These are phyloP conservation scores for Epinotia nisella DNA, from an alignment of 2,888 invertebrate genomes.

Conservation along the genomic window DNA sequence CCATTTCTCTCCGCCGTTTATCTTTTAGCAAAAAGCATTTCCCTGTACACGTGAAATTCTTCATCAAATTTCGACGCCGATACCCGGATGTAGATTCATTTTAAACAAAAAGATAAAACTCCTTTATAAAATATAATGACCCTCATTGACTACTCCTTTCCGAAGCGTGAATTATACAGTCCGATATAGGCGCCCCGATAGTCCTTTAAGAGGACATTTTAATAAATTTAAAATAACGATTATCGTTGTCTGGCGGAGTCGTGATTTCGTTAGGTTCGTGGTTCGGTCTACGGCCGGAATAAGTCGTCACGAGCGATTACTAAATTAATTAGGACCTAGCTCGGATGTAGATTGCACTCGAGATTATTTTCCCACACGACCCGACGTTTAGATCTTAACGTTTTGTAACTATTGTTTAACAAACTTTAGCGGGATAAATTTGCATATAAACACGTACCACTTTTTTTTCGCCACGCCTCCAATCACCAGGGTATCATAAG, in stretches of 20 bases:
- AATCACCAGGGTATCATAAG: slow-evolving; percentile 21
- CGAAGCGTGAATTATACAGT: slow-evolving; percentile 83
- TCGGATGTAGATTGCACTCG: slow-evolving; percentile 80
- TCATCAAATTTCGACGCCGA: slow-evolving; percentile 30
- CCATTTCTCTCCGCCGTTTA: slow-evolving; percentile 42
- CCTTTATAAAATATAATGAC: slow-evolving; percentile 69
- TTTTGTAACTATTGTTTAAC: slow-evolving; percentile 72
- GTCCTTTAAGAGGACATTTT: slow-evolving; percentile 84
- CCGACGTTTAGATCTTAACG: slow-evolving; percentile 74
- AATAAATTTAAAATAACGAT: slow-evolving; percentile 85
- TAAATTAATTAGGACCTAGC: slow-evolving; percentile 84
- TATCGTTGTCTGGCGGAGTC: slow-evolving; percentile 82
- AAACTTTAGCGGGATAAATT: slow-evolving; percentile 40
- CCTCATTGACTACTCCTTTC: slow-evolving; percentile 74
- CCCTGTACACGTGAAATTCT: slow-evolving; percentile 37
- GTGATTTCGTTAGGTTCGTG: slow-evolving; percentile 84
- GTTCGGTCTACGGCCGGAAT: slow-evolving; percentile 79
- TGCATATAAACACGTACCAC: slow-evolving; percentile 20
- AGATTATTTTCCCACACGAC: slow-evolving; percentile 84
- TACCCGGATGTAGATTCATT: slow-evolving; percentile 40
- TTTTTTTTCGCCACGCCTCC: slow-evolving; percentile 3
- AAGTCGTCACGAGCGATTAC: slow-evolving; percentile 85
- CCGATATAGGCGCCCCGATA: slow-evolving; percentile 81
- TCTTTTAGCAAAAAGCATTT: slow-evolving; percentile 42
- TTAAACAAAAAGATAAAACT: slow-evolving; percentile 55